A percentile compares a stretch with the other conserved stretches of the same genome.
Evolutionary conservation across 2,888 invertebrate genomes (phyloP).

Genomic region (Melieria omissa): DNA sequence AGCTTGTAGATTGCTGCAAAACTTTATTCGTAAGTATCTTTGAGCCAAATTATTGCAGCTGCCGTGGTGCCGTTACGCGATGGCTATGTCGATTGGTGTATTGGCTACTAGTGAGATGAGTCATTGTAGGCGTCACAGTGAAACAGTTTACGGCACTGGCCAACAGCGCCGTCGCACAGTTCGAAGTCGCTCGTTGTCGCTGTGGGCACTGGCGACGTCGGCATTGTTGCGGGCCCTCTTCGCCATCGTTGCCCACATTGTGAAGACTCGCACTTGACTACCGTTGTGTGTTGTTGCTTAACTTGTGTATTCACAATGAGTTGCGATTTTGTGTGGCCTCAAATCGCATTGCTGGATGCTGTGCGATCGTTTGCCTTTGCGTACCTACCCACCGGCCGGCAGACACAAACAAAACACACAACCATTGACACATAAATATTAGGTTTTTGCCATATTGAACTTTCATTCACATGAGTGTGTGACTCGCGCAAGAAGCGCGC

Average conservation of each 20-base stretch:
- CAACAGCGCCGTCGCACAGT: neutral
- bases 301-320: slow-evolving; percentile 10
- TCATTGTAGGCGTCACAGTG: too few species aligned
- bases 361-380: too few species aligned
- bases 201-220: neutral
- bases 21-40: too few species aligned
- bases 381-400: too few species aligned
- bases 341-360: too few species aligned
- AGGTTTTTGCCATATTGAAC: slow-evolving; percentile 40
- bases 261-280: neutral
- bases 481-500: slow-evolving; percentile 4
- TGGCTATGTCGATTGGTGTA: too few species aligned
- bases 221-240: neutral
- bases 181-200: neutral
- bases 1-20: too few species aligned
- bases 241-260: neutral
- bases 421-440: neutral
- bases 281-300: neutral
- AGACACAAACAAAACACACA: too few species aligned
- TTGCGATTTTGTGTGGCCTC: slow-evolving; percentile 5
- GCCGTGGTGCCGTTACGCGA: too few species aligned
- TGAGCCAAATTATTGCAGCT: too few species aligned
- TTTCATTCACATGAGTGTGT: slow-evolving; percentile 50
- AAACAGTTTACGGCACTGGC: too few species aligned
- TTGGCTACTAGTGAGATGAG: too few species aligned